phyloP scores from a whole-genome alignment of 2,113 vertebrate genomes.

The Rhagologus leucostigma region DNA sequence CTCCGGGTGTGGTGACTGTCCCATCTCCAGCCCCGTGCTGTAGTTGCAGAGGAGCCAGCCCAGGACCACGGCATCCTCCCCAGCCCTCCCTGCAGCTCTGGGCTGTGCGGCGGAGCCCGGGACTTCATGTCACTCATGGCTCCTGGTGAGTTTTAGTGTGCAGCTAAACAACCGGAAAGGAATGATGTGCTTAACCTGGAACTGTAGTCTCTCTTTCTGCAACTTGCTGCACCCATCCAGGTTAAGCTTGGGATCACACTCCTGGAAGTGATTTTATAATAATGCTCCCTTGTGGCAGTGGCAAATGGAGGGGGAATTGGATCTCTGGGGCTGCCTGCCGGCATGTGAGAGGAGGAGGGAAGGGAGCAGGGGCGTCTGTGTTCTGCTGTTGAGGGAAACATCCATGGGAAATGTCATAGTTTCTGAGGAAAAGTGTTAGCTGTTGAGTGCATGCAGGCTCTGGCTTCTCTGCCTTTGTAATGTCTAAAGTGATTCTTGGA shows the following conservation, averaged over 20 bases:
- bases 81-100: background rate
- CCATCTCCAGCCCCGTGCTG: background rate
- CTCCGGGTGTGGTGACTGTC: background rate
- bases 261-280: background rate
- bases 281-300: background rate
- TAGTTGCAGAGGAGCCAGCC: background rate
- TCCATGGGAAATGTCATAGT: background rate
- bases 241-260: background rate
- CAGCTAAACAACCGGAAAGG: background rate
- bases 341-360: background rate
- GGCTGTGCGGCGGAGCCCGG: background rate
- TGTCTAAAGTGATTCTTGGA: background rate
- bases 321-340: background rate
- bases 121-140: background rate
- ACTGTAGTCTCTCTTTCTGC: background rate
- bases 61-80: background rate
- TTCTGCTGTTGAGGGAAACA: background rate
- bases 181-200: background rate
- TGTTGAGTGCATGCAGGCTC: background rate
- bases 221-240: accelerated
- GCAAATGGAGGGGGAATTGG: background rate
- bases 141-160: background rate
- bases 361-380: background rate
- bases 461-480: background rate
- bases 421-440: background rate